Percentiles rank a stretch among this genome's conserved stretches.
Evolutionary conservation across 2,113 vertebrate genomes (phyloP).

Genomic region (Tichodroma muraria): DNA sequence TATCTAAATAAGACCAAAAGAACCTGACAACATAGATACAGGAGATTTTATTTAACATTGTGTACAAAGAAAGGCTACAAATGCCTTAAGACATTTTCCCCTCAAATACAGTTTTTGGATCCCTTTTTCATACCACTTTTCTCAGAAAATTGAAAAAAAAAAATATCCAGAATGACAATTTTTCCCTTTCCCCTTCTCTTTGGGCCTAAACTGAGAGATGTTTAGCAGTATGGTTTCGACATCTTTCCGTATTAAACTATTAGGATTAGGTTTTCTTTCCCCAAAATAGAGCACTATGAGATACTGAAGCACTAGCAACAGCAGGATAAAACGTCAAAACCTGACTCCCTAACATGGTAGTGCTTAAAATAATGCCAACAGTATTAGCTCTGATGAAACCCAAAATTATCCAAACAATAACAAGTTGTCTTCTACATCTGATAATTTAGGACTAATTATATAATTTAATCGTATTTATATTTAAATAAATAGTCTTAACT

Average conservation of each 20-base stretch:
- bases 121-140: slow-evolving; percentile 58
- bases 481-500: slow-evolving; percentile 69
- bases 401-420: background rate
- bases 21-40: slow-evolving; percentile 55
- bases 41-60: slow-evolving; percentile 75
- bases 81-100: slow-evolving; percentile 47
- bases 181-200: background rate
- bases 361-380: slow-evolving; percentile 5
- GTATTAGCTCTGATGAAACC: slow-evolving; percentile 6
- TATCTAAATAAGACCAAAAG: slow-evolving; percentile 11
- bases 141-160: slow-evolving; percentile 28
- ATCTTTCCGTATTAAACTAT: background rate
- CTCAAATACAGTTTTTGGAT: slow-evolving; percentile 58
- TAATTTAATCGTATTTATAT: slow-evolving; percentile 66
- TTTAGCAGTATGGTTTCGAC: background rate
- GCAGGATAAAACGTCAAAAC: background rate
- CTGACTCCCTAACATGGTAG: background rate
- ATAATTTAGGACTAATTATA: slow-evolving; percentile 61
- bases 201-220: slow-evolving; percentile 1
- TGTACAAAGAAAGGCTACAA: slow-evolving; percentile 75
- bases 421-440: slow-evolving; percentile 32
- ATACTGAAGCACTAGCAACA: slow-evolving; percentile 19
- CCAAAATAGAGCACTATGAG: background rate
- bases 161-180: background rate
- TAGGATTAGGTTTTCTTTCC: background rate